Percentiles rank a stretch among this genome's conserved stretches.
phyloP scores from a whole-genome alignment of 2,797 vertebrate species.

The Oreortyx pictus region DNA sequence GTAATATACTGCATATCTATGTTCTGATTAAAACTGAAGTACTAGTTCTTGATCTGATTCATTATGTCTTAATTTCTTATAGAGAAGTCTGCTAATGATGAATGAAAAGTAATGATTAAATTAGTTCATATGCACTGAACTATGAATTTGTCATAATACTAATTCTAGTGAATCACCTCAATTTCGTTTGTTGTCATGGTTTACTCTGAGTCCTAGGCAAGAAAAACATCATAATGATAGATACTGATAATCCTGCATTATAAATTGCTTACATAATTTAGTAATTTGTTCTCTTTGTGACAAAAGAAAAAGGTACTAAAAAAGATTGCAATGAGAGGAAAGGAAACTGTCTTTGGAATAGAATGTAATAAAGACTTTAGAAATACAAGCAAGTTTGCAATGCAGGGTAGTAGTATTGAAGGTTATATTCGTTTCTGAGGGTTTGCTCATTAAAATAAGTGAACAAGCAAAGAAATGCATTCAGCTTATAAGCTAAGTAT shows the following conservation, averaged over 20 bases:
- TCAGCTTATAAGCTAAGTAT: no score
- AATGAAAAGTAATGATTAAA: constrained; percentile 25
- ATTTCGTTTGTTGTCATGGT: background rate
- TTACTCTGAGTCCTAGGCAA: background rate
- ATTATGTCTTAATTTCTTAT: background rate
- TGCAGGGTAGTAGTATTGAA: background rate
- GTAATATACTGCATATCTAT: background rate
- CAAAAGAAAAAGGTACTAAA: background rate
- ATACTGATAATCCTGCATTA: background rate
- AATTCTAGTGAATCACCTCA: constrained; percentile 16
- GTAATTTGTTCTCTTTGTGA: background rate
- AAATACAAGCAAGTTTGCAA: background rate
- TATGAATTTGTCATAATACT: constrained; percentile 20
- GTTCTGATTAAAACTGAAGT: background rate
- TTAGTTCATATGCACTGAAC: background rate
- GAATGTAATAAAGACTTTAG: background rate
- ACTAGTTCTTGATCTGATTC: background rate
- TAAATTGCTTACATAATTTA: background rate
- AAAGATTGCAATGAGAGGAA: background rate
- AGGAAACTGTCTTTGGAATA: background rate
- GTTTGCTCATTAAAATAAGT: background rate
- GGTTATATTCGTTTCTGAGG: background rate
- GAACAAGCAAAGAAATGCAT: background rate
- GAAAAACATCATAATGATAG: background rate
- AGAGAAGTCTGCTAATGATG: background rate